Percentiles rank a stretch among this genome's conserved stretches.
These are phyloP conservation scores for Batillaria attramentaria DNA, from an alignment of 1,140 invertebrate species.

Conservation along the genomic window DNA sequence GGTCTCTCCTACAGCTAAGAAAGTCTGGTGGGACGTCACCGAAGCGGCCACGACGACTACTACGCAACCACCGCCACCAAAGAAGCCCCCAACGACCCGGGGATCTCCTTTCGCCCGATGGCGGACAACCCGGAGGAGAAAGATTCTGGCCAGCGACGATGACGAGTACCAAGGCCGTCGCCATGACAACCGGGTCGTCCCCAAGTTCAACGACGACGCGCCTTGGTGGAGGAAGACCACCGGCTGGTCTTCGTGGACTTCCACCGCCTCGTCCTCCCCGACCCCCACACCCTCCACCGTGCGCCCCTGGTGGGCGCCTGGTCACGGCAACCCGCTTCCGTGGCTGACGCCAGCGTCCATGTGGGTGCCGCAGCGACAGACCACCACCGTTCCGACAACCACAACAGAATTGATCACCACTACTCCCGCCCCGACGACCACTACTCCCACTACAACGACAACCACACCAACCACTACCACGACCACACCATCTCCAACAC, in stretches of 20 bases:
- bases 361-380: background rate
- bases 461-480: background rate
- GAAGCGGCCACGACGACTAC: no score
- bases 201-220: background rate
- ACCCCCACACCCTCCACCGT: background rate
- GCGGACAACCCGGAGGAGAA: background rate
- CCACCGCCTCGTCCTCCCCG: no score
- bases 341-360: background rate
- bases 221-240: background rate
- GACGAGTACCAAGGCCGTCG: background rate
- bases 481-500: background rate
- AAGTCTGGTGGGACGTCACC: no score
- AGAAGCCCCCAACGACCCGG: no score
- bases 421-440: background rate
- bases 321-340: background rate
- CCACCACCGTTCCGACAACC: background rate
- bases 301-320: conserved; percentile 5
- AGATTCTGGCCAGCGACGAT: background rate
- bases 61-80: no score
- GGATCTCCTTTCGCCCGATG: no score
- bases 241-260: background rate
- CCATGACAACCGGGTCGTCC: background rate
- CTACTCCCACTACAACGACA: background rate
- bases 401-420: background rate
- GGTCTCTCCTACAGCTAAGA: no score